Percentiles rank a stretch among this genome's conserved stretches.
Evolutionary conservation across 1,140 invertebrate genomes (phyloP).

Genomic region (Drosophila navojoa): DNA sequence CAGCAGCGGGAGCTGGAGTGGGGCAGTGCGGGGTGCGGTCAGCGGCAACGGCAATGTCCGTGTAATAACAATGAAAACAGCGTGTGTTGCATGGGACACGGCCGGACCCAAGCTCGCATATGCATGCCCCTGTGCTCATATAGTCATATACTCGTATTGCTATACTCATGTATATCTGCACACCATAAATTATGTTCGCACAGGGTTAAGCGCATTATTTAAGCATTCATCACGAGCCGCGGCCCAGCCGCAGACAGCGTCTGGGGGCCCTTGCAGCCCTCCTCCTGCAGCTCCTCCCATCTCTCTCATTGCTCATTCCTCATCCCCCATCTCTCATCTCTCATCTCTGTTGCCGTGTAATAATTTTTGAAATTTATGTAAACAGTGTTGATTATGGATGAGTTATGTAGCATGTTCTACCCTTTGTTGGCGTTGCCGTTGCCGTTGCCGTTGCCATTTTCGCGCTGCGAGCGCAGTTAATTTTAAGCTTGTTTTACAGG

Average conservation of each 20-base stretch:
- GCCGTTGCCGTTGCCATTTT: slow-evolving; percentile 54
- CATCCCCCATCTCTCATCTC: background rate
- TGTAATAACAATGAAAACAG: slow-evolving; percentile 82
- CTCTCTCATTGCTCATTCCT: too few species aligned
- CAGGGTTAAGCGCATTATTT: slow-evolving; percentile 82
- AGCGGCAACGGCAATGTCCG: slow-evolving; percentile 76
- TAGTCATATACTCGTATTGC: slow-evolving; percentile 38
- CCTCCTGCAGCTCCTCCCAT: slow-evolving; percentile 37
- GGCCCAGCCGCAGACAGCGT: slow-evolving; percentile 26
- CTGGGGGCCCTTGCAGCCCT: slow-evolving; percentile 23
- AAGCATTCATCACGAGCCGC: slow-evolving; percentile 80
- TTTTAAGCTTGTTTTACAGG: slow-evolving; percentile 74
- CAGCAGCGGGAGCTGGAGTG: slow-evolving; percentile 49
- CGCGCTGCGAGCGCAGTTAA: slow-evolving; percentile 72
- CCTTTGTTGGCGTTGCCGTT: slow-evolving; percentile 60
- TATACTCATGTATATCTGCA: slow-evolving; percentile 76
- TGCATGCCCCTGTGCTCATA: background rate
- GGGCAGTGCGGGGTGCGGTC: slow-evolving; percentile 57
- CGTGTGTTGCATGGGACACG: slow-evolving; percentile 54
- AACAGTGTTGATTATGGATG: slow-evolving; percentile 83
- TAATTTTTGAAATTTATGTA: slow-evolving; percentile 83
- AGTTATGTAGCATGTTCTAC: slow-evolving; percentile 81
- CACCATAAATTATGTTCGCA: slow-evolving; percentile 83
- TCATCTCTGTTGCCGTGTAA: slow-evolving; percentile 64
- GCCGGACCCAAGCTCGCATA: background rate